Evolutionary conservation across 2,888 invertebrate genomes (phyloP), one percentile per base, ranked within the genome.

Genomic region (Lottia scabra): DNA sequence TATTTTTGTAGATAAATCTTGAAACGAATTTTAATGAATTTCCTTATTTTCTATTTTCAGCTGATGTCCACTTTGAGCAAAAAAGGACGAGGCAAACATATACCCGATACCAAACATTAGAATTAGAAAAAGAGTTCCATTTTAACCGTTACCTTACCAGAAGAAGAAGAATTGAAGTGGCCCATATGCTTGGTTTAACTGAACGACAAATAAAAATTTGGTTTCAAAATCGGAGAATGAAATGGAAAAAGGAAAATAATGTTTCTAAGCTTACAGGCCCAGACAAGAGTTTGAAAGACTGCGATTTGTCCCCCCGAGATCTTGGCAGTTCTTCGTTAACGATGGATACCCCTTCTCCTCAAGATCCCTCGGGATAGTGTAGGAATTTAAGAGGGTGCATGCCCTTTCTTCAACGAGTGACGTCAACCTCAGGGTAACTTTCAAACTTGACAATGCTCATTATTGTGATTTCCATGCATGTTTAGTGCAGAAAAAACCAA

Each of bases 71-170:
- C 45, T 85, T 84, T 45, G 85, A 97, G 92, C 93, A 97, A 91
- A 98, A 98, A 92, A 93, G 98, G 90, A 97, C 97, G 81, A 93
- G 98, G 86, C 98, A 98, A 91, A 98, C 98, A 83, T 98, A 98
- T 92, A 98, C 98, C 84, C 94, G 98, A 90, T 97, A 97, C 93
- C 98, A 98, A 92, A 98, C 98, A 72, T 92, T 98, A 90, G 98
- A 98, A 92, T 92, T 98, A 91, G 98, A 98, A 91, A 98, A 98
- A 91, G 98, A 98, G 92, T 98, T 98, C 92, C 98, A 98, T 92
- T 98, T 96, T 93, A 98, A 98, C 92, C 94, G 97, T 90, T 98
- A 98, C 93, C 93, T 98, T 91, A 98, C 98, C 89, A 93, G 98
- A 91, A 93, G 98, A 92, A 93, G 98, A 92, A 93, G 98, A 90